Conservation (phyloP, 1,140 invertebrate species). For the Drosophila nasuta region DNA sequence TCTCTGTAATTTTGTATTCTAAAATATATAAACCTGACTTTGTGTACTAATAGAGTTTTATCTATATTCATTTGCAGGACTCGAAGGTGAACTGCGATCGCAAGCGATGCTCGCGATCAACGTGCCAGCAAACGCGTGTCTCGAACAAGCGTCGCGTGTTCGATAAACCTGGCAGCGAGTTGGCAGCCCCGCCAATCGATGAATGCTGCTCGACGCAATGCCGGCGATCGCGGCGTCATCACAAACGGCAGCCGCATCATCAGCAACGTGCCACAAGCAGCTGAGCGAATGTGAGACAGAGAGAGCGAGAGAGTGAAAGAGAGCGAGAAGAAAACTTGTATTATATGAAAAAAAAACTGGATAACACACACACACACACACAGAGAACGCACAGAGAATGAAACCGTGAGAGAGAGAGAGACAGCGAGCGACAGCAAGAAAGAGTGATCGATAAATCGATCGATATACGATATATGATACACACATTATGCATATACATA, state of each 20-base stretch:
- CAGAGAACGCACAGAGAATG: constrained; percentile 9
- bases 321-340: constrained; percentile 4
- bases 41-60: constrained; percentile 29
- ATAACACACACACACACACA: no score
- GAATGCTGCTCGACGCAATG: constrained; percentile 87
- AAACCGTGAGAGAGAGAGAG: constrained; percentile 16
- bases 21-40: no score
- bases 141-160: constrained; percentile 78
- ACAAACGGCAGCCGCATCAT: constrained; percentile 76
- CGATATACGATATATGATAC: constrained; percentile 1
- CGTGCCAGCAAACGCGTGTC: constrained; percentile 87
- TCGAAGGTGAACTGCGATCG: constrained; percentile 91
- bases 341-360: no score
- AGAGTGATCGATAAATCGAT: constrained; percentile 4
- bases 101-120: constrained; percentile 91
- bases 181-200: constrained; percentile 76
- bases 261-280: constrained; percentile 49
- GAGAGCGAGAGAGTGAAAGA: constrained; percentile 30
- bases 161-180: constrained; percentile 74
- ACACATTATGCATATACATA: not conserved
- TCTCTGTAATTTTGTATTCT: no score
- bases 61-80: constrained; percentile 87
- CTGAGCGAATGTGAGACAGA: constrained; percentile 57
- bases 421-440: constrained; percentile 10
- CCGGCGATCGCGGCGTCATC: constrained; percentile 85